Base-by-base conservation (phyloP, 2,797 vertebrate species). In the Ambastaia sidthimunki region DNA sequence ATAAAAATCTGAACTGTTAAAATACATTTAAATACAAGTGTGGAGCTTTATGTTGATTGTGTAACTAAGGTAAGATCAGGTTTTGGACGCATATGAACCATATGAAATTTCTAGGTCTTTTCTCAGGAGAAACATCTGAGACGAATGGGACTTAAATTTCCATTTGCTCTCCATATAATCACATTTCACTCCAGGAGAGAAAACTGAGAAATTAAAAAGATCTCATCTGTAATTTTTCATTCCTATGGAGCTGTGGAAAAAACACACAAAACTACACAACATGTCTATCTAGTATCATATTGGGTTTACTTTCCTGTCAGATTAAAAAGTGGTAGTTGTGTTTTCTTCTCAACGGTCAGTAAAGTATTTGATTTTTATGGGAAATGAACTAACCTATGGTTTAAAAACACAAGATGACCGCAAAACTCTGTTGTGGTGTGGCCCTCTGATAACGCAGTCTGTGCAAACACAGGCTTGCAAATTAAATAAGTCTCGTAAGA, bases 401-500 rank as follows among this genome's bases (percentile, higher is more conserved):
- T 57, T 28, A 68, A 60, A 31, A 55, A 77, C 76, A 71, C 31
- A 60, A 83, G 73, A 74, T 78, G 62, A 82, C 73, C 71, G 62
- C 47, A 68, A 52, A 59, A 60, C 47, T 19, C 59, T 1, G 11
- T 13, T 21, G 28, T 18, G 0, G 25, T 7, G 31, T 4, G 3
- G 78, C 59, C 55, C 74, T 41, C 15, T 82, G 81, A 85, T 85
- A 85, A 86, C 71, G 70, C 77, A 87, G 89, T 91, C 86, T 85
- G 84, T 60, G 85, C 86, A 85, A 86, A 84, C 78, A 87, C 59
- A 74, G 70, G 59, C 81, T 83, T 88, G 77, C 69, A 87, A 87
- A 88, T 90, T 78, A 88, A 87, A 85, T 87, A 83, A 86, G 89
- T 83, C 80, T 78, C 18, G 75, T 44, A 59, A 47, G 72, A 67